Base-by-base conservation (phyloP, 2,888 invertebrate species). In the Encarsia formosa region DNA sequence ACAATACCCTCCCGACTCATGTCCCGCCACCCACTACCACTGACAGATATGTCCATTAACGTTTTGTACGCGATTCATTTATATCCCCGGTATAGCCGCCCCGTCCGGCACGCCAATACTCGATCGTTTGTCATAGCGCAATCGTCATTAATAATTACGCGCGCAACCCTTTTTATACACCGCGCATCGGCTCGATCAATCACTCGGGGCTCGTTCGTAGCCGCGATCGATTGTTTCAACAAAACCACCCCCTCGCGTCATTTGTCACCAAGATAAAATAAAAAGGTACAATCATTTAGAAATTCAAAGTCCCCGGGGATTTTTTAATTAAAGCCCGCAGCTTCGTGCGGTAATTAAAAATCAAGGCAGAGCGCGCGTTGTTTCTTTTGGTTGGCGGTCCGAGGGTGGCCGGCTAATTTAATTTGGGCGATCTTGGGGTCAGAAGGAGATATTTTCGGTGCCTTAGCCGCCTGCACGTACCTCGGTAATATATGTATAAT, bases 21-120 rank as follows among this genome's bases (percentile, higher is more conserved):
- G 70, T 69, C 64, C 70, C 66, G 62, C 64, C 65, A 65, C 69
- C 69, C 63, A 53, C 64, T 62, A 62, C 66, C 67, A 69, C 66
- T 65, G 64, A 65, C 65, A 61, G 60, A 61, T 64, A 65, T 66
- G 65, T 71, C 69, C 66, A 71, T 70, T 71, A 71, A 70, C 67
- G 69, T 66, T 71, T 68, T 67, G 66, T 68, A 67, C 66, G 54
- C 65, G 66, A 69, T 71, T 71, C 69, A 71, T 71, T 71, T 70
- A 70, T 71, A 70, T 65, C 59, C 62, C 59, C 47, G 47, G 39
- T 52, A 32, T 19, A 46, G 29, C 8, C 15, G 47, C 60, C 40
- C 50, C 59, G 61, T 62, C 59, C 60, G 61, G 59, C 52, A 48
- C 60, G 67, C 70, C 71, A 67, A 72, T 72, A 71, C 64, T 65